Percentiles rank a stretch among this genome's conserved stretches.
These are phyloP conservation scores for Drosophila kurseongensis DNA, from an alignment of 1,140 invertebrate species.

Conservation along the genomic window DNA sequence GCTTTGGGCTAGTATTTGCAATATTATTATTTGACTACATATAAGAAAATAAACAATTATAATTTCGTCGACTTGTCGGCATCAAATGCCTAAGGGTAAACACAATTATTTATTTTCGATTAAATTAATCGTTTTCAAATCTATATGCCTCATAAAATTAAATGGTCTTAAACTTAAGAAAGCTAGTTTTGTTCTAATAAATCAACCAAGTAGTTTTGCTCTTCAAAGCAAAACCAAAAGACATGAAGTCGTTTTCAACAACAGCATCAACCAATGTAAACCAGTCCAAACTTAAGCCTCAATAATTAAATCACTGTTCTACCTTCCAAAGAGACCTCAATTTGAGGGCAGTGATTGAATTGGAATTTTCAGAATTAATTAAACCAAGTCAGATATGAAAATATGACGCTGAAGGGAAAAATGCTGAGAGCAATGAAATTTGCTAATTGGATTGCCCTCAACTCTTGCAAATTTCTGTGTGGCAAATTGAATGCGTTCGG, in stretches of 20 bases:
- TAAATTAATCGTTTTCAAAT: too few relatives aligned
- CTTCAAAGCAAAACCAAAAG: too few relatives aligned
- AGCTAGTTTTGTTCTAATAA: too few relatives aligned
- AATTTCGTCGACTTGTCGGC: too few relatives aligned
- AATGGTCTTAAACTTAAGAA: too few relatives aligned
- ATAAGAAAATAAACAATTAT: too few relatives aligned
- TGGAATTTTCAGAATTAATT: constrained; percentile 41
- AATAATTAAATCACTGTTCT: constrained; percentile 36
- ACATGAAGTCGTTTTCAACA: neutral
- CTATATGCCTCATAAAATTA: too few relatives aligned
- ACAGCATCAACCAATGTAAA: constrained; percentile 11
- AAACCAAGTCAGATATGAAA: constrained; percentile 36
- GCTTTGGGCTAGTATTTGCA: too few relatives aligned
- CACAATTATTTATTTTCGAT: too few relatives aligned
- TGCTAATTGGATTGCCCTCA: constrained; percentile 40
- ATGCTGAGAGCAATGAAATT: constrained; percentile 42
- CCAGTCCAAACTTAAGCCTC: constrained; percentile 7
- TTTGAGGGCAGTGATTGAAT: constrained; percentile 36
- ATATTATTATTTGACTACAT: too few relatives aligned
- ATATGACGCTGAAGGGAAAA: constrained; percentile 25
- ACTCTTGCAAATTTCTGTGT: constrained; percentile 8
- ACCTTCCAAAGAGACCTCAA: constrained; percentile 34
- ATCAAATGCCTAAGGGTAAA: too few relatives aligned
- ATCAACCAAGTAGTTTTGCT: too few relatives aligned
- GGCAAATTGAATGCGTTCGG: constrained; percentile 16